Conservation (phyloP, 2,113 vertebrate genomes). For the Bungarus multicinctus region DNA sequence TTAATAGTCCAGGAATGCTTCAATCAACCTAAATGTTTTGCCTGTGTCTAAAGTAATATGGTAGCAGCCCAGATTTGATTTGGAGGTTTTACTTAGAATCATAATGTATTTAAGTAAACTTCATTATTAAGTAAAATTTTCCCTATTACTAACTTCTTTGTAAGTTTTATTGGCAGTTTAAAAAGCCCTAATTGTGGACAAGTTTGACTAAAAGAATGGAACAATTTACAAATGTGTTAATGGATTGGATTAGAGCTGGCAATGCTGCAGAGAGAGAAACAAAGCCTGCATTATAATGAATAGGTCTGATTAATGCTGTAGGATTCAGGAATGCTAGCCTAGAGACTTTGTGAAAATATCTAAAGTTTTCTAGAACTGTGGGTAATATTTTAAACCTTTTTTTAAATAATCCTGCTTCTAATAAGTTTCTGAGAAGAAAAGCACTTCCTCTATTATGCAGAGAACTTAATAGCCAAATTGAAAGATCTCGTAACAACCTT, state of each 20-base stretch:
- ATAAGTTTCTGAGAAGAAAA: background rate
- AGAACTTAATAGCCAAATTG: background rate
- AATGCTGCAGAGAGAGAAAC: background rate
- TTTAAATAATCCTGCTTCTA: background rate
- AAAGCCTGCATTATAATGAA: background rate
- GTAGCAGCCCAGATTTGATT: background rate
- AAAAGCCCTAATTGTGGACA: background rate
- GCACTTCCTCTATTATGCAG: background rate
- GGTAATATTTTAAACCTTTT: background rate
- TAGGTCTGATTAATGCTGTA: background rate
- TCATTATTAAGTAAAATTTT: background rate
- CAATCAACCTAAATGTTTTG: background rate
- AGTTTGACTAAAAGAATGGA: background rate
- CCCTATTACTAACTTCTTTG: background rate
- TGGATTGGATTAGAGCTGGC: background rate
- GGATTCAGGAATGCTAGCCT: background rate
- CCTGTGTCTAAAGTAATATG: background rate
- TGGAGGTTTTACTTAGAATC: background rate
- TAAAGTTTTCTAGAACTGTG: background rate
- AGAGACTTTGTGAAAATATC: background rate
- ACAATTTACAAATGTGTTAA: background rate
- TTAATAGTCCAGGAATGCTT: background rate
- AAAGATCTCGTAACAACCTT: background rate
- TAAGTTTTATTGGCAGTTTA: background rate
- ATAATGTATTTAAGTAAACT: background rate